Conservation (phyloP, 2,113 vertebrate genomes). For the Ovibos moschatus region DNA sequence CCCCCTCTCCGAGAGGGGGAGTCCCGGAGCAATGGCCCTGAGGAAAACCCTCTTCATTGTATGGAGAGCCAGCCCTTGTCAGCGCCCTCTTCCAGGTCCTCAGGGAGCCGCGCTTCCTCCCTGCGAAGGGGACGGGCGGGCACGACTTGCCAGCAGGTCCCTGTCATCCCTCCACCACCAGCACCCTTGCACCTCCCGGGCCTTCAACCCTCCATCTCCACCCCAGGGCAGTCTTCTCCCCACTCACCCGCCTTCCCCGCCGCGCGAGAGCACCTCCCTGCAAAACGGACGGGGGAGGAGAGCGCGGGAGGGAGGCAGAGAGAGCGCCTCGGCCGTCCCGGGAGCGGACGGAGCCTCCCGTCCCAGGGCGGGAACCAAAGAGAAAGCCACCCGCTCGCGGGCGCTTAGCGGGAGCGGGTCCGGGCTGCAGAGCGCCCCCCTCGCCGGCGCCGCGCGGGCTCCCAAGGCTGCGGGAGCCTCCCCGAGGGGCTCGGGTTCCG, state of each 20-base stretch:
- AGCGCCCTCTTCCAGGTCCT: not conserved
- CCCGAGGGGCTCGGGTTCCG: not conserved
- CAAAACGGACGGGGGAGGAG: slow-evolving; percentile 1
- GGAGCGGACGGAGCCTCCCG: not conserved
- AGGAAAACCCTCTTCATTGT: not conserved
- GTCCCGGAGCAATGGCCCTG: not conserved
- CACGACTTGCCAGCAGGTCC: slow-evolving; percentile 39
- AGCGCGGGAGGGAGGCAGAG: not conserved
- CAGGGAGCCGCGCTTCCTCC: not conserved
- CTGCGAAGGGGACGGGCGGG: not conserved
- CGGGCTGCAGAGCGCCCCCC: not conserved
- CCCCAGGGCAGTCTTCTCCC: not conserved
- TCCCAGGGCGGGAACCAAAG: not conserved
- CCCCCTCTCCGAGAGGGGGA: not conserved
- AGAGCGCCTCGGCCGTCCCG: not conserved
- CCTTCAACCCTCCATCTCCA: not conserved
- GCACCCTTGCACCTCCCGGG: not conserved
- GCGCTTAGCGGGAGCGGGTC: not conserved
- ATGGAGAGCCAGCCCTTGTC: not conserved
- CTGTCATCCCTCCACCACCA: not conserved
- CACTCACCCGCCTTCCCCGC: slow-evolving; percentile 50
- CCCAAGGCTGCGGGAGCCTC: not conserved
- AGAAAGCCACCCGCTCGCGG: not conserved
- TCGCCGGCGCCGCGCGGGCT: not conserved
- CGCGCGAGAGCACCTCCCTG: slow-evolving; percentile 27